phyloP scores from a whole-genome alignment of 53 echinoderm and acorn worm genomes.

The Apostichopus leukothele region DNA sequence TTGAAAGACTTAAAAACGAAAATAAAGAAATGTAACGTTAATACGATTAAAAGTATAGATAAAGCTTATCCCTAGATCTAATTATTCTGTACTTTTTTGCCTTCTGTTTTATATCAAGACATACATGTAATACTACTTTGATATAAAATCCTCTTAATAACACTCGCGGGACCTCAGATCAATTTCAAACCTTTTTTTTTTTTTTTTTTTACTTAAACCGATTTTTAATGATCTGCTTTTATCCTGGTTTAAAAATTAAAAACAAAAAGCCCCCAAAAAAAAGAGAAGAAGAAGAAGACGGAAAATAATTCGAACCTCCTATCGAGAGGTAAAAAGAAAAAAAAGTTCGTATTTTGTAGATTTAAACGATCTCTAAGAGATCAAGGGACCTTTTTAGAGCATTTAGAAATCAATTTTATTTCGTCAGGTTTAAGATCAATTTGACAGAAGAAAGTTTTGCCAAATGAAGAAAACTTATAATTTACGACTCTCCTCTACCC shows the following conservation, averaged over 20 bases:
- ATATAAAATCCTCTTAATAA: too few species aligned
- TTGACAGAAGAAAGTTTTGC: not conserved
- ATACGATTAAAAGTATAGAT: too few species aligned
- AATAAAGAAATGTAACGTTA: too few species aligned
- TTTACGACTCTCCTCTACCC: constrained; percentile 1
- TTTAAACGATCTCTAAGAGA: constrained; percentile 23
- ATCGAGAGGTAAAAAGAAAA: too few species aligned
- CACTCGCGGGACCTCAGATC: too few species aligned
- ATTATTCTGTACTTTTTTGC: too few species aligned
- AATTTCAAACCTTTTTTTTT: not conserved
- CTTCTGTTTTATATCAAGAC: too few species aligned
- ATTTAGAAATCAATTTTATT: constrained; percentile 33
- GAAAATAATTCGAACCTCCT: not conserved
- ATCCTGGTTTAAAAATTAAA: not conserved
- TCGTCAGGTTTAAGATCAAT: constrained; percentile 22
- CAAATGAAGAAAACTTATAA: not conserved
- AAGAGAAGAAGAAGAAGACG: not conserved
- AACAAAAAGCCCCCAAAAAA: not conserved
- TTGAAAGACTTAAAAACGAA: too few species aligned
- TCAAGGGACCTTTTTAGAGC: constrained; percentile 33
- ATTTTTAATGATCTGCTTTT: not conserved
- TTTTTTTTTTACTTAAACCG: not conserved
- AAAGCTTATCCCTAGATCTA: too few species aligned
- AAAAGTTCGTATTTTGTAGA: not conserved
- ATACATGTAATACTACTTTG: too few species aligned